Conservation (phyloP, 1,140 invertebrate species). For the Cephus cinctus region DNA sequence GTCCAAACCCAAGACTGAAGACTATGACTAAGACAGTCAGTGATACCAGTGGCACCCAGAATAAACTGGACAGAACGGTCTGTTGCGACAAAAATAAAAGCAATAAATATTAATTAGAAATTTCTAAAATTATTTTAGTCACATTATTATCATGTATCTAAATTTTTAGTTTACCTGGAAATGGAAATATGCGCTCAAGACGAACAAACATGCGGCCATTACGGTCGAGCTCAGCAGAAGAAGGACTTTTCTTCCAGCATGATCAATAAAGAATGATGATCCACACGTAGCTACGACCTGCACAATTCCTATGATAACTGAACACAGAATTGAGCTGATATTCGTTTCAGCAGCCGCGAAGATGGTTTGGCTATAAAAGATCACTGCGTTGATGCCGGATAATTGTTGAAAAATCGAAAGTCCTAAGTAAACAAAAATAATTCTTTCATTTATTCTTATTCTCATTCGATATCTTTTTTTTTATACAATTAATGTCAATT, state of each 20-base stretch:
- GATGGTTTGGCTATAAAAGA: slow-evolving; percentile 61
- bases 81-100: slow-evolving; percentile 6
- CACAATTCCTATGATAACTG: slow-evolving; percentile 56
- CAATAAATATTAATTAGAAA: background rate
- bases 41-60: slow-evolving; percentile 56
- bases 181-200: slow-evolving; percentile 48
- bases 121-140: slow-evolving; percentile 5
- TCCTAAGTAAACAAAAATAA: slow-evolving; percentile 60
- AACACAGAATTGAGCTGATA: slow-evolving; percentile 32
- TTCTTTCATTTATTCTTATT: too few species aligned
- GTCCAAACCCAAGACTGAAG: slow-evolving; percentile 52
- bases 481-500: too few species aligned
- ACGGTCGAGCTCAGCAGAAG: slow-evolving; percentile 53
- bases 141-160: background rate
- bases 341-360: slow-evolving; percentile 47
- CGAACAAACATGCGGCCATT: slow-evolving; percentile 49
- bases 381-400: slow-evolving; percentile 62
- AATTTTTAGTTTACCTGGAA: slow-evolving; percentile 25
- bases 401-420: slow-evolving; percentile 73
- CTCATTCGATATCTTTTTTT: too few species aligned
- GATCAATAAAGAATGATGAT: slow-evolving; percentile 53
- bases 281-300: slow-evolving; percentile 53
- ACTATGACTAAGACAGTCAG: slow-evolving; percentile 51
- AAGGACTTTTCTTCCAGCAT: slow-evolving; percentile 55
- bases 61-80: slow-evolving; percentile 35